Percentiles rank a stretch among this genome's conserved stretches.
These are phyloP conservation scores for Plodia interpunctella DNA, from an alignment of 1,140 invertebrate species.

Conservation along the genomic window DNA sequence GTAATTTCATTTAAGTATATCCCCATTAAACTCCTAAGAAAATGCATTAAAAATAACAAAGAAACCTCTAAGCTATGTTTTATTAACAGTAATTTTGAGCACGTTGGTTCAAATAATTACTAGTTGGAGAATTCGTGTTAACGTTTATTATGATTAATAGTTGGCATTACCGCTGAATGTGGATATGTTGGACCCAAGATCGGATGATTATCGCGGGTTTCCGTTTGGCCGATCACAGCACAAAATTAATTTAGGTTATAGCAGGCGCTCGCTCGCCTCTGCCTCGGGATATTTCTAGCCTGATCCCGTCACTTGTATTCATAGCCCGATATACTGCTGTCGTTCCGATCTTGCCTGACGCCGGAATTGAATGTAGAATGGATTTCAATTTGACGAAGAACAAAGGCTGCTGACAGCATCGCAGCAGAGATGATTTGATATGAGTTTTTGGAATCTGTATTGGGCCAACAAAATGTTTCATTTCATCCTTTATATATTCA, in stretches of 20 bases:
- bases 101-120: neutral
- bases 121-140: neutral
- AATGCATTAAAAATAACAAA: conserved; percentile 7
- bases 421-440: too few relatives aligned
- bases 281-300: conserved; percentile 34
- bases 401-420: conserved; percentile 30
- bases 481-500: too few relatives aligned
- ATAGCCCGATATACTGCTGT: conserved; percentile 44
- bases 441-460: too few relatives aligned
- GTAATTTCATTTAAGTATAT: conserved; percentile 3
- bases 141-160: conserved; percentile 39
- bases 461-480: too few relatives aligned
- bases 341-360: conserved; percentile 32
- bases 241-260: conserved; percentile 67
- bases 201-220: conserved; percentile 49
- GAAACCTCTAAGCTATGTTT: conserved; percentile 2
- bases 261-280: conserved; percentile 3
- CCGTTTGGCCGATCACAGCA: conserved; percentile 52
- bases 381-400: conserved; percentile 53
- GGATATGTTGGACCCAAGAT: conserved; percentile 36
- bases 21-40: too few relatives aligned
- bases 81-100: neutral
- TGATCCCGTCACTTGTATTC: conserved; percentile 56
- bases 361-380: conserved; percentile 57
- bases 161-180: conserved; percentile 30